A percentile compares a stretch with the other conserved stretches of the same genome.
Evolutionary conservation across 2,888 invertebrate species (phyloP).

Genomic region (Thalpophila matura): DNA sequence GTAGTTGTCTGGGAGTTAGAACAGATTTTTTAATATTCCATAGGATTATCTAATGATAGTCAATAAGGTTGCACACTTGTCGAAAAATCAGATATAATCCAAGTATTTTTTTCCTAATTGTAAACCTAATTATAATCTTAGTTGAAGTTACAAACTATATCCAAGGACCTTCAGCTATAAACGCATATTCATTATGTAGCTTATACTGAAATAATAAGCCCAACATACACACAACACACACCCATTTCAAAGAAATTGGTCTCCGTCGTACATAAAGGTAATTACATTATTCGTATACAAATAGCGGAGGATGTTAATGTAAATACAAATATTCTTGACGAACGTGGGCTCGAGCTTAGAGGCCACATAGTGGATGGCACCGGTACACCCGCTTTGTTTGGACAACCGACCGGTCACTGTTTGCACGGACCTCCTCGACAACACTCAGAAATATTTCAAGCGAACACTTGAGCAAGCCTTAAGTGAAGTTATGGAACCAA

Average conservation of each 20-base stretch:
- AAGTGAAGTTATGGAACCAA: slow-evolving; percentile 60
- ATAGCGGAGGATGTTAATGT: slow-evolving; percentile 80
- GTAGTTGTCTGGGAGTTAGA: slow-evolving; percentile 22
- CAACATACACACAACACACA: slow-evolving; percentile 11
- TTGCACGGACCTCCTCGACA: slow-evolving; percentile 85
- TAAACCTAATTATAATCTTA: not conserved
- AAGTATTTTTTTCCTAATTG: not conserved
- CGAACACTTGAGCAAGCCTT: slow-evolving; percentile 76
- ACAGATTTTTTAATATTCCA: slow-evolving; percentile 12
- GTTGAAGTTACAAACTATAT: not conserved
- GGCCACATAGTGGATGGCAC: slow-evolving; percentile 71
- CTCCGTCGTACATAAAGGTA: slow-evolving; percentile 62
- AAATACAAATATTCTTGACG: slow-evolving; percentile 81
- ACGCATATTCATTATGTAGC: not conserved
- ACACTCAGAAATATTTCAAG: slow-evolving; percentile 86
- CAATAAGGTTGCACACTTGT: not conserved
- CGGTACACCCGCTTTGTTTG: slow-evolving; percentile 81
- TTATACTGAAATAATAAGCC: slow-evolving; percentile 18
- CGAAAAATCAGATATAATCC: not conserved
- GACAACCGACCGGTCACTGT: slow-evolving; percentile 88
- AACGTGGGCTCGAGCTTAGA: slow-evolving; percentile 78
- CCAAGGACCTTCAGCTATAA: slow-evolving; percentile 4
- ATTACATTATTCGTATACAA: slow-evolving; percentile 85
- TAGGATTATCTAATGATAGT: slow-evolving; percentile 23
- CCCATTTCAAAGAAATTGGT: slow-evolving; percentile 61